phyloP scores from a whole-genome alignment of 2,113 vertebrate genomes.

The Oreochromis spilurus region DNA sequence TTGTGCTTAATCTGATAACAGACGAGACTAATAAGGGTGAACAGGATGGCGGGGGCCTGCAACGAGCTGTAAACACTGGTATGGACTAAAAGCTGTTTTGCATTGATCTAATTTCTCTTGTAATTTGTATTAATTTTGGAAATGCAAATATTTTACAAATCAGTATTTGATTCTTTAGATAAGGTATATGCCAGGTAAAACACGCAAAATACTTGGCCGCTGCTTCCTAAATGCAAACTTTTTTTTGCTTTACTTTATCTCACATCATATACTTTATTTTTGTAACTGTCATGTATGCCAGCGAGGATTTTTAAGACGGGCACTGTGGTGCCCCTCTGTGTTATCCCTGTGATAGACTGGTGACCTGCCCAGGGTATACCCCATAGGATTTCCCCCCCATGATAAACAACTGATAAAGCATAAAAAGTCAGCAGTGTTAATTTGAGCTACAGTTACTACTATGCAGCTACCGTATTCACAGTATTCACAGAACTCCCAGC shows the following conservation, averaged over 20 bases:
- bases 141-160: background rate
- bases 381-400: background rate
- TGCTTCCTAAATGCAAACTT: background rate
- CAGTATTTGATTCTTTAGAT: background rate
- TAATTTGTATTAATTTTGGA: background rate
- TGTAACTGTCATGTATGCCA: background rate
- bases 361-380: background rate
- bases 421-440: background rate
- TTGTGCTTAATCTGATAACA: background rate
- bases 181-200: background rate
- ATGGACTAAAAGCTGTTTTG: background rate
- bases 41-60: background rate
- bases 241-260: background rate
- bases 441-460: background rate
- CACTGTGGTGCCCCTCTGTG: background rate
- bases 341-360: background rate
- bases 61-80: background rate
- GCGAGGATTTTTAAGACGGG: background rate
- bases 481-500: background rate
- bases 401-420: background rate
- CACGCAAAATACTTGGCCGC: background rate
- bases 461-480: rapidly evolving
- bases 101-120: background rate
- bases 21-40: background rate
- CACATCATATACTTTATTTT: background rate